Evolutionary conservation across 2,113 vertebrate species (phyloP).

Genomic region (Lutjanus erythropterus): DNA sequence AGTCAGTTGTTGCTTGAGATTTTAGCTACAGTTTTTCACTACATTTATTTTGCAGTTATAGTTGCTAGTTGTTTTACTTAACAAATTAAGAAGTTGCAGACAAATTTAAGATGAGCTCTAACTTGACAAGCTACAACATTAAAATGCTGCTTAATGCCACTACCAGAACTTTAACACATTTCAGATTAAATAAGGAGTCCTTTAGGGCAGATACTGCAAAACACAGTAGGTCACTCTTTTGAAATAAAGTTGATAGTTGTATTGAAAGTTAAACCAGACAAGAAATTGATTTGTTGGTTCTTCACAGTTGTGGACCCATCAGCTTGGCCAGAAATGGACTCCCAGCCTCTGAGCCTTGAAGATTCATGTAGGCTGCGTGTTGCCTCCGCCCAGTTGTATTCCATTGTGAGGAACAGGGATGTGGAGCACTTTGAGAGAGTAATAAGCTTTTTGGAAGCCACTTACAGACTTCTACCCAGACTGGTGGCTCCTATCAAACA

Average conservation of each 20-base stretch:
- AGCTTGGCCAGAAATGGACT: conserved; percentile 67
- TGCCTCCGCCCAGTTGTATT: conserved; percentile 66
- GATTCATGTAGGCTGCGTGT: conserved; percentile 77
- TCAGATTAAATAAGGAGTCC: too few relatives aligned
- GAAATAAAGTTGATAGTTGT: background rate
- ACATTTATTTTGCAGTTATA: too few relatives aligned
- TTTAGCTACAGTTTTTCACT: too few relatives aligned
- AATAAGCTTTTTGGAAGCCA: conserved; percentile 75
- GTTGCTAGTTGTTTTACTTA: too few relatives aligned
- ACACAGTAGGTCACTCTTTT: background rate
- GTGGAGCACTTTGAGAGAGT: conserved; percentile 72
- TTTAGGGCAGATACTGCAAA: background rate
- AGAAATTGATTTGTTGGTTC: background rate
- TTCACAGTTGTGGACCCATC: conserved; percentile 64
- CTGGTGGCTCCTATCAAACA: conserved; percentile 83
- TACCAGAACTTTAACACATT: too few relatives aligned
- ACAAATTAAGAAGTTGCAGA: too few relatives aligned
- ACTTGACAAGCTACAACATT: too few relatives aligned
- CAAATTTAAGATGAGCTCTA: too few relatives aligned
- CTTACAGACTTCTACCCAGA: conserved; percentile 70
- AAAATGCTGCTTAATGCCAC: too few relatives aligned
- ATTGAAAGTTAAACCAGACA: background rate
- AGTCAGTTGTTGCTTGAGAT: too few relatives aligned
- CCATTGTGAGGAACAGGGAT: conserved; percentile 75
- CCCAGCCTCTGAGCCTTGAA: conserved; percentile 60